Percentiles rank a stretch among this genome's conserved stretches.
Conservation (phyloP, 2,888 invertebrate genomes). For the Orthonychiurus folsomi region DNA sequence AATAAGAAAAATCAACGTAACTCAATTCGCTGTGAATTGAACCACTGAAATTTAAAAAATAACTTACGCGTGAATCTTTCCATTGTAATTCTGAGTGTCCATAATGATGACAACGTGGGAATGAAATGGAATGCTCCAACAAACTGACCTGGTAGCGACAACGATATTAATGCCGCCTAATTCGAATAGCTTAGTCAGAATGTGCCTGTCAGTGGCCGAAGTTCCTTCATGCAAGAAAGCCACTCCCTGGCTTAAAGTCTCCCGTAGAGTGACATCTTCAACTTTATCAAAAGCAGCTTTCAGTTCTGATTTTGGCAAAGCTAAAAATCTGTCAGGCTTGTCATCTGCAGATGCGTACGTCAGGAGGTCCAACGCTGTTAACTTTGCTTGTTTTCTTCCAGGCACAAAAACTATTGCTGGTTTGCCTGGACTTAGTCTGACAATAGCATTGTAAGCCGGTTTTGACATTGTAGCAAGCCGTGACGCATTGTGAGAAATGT, state of each 20-base stretch:
- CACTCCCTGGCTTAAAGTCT: slow-evolving; percentile 88
- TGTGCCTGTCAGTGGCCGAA: slow-evolving; percentile 67
- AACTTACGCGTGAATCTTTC: slow-evolving; percentile 52
- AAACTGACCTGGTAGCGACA: slow-evolving; percentile 82
- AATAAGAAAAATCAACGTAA: too few species aligned
- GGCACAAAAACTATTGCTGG: slow-evolving; percentile 88
- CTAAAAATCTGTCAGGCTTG: slow-evolving; percentile 77
- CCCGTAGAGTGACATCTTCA: slow-evolving; percentile 80
- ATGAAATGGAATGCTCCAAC: slow-evolving; percentile 82
- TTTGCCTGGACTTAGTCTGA: slow-evolving; percentile 70
- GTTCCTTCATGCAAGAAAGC: slow-evolving; percentile 96
- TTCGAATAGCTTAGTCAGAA: slow-evolving; percentile 88
- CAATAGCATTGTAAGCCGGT: slow-evolving; percentile 87
- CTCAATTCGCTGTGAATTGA: too few species aligned
- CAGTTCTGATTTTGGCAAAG: slow-evolving; percentile 75
- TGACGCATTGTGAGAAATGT: slow-evolving; percentile 94
- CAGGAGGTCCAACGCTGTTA: slow-evolving; percentile 92
- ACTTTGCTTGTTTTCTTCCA: slow-evolving; percentile 75
- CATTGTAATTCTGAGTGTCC: slow-evolving; percentile 89
- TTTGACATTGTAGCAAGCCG: slow-evolving; percentile 96
- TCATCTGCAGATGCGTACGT: slow-evolving; percentile 88
- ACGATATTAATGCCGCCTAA: slow-evolving; percentile 87
- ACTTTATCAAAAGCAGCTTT: slow-evolving; percentile 80
- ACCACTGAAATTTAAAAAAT: too few species aligned
- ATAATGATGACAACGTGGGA: slow-evolving; percentile 93